Base-by-base conservation (phyloP, 2,888 invertebrate genomes). In the Melikaiella ostensackeni region DNA sequence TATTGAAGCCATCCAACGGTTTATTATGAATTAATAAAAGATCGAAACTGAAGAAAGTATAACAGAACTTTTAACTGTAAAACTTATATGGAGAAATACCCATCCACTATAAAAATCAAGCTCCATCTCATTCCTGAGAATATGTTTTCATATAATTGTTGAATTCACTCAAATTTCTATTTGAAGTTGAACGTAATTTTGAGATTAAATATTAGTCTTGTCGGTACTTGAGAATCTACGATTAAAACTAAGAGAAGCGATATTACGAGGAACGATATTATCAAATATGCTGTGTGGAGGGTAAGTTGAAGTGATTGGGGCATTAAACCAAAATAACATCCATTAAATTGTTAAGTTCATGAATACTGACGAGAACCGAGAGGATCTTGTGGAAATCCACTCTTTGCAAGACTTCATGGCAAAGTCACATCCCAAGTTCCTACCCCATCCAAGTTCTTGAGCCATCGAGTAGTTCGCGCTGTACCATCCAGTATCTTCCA, bases 401-500 rank as follows among this genome's bases (percentile, higher is more conserved):
- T 98, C 96, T 91, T 98, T 98, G 93, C 99, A 99, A 84, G 98
- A 98, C 83, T 95, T 95, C 94, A 95, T 96, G 0, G 96, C 98
- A 92, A 99, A 99, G 87, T 95, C 94, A 92, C 99, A 99, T 63
- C 99, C 99, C 13, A 99, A 93, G 19, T 95, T 94, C 80, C 93
- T 93, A 0, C 99, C 99, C 99, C 99, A 99, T 80, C 95, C 94
- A 75, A 99, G 93, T 0, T 96, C 94, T 78, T 97, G 95, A 0
- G 98, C 98, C 94, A 96, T 96, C 0, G 94, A 93, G 89, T 98
- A 99, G 92, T 98, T 97, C 1, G 97, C 97, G 19, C 94, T 93
- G 92, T 99, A 99, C 98, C 98, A 99, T 79, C 99, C 99, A 0
- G 98, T 98, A 90, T 99, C 99, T 90, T 99, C 99, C 97, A 99